Evolutionary conservation across 2,113 vertebrate genomes (phyloP).

Genomic region (Alligator mississippiensis): DNA sequence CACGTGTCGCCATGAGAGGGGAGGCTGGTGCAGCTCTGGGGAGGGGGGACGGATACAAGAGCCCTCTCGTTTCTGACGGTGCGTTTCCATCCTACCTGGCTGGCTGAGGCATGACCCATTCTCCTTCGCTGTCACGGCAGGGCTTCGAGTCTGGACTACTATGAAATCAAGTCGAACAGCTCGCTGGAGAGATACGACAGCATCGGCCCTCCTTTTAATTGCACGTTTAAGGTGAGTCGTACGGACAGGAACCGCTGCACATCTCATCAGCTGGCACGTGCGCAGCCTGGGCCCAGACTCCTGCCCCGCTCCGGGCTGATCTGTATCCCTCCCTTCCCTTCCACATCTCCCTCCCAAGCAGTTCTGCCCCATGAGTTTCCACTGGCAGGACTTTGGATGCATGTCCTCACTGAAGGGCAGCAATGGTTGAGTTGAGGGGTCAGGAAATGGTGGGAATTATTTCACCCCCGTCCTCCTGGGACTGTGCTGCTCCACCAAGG

Average conservation of each 20-base stretch:
- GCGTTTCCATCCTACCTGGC: accelerated
- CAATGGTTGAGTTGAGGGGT: too few species aligned
- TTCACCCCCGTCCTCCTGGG: neutral
- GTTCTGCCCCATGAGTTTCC: too few species aligned
- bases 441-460: too few species aligned
- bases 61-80: neutral
- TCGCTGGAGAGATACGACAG: slow-evolving; percentile 74
- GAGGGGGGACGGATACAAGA: neutral
- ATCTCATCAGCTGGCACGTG: neutral
- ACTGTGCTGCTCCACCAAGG: neutral
- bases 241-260: neutral
- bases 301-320: too few species aligned
- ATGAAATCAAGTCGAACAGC: slow-evolving; percentile 83
- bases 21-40: neutral
- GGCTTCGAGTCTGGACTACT: slow-evolving; percentile 83
- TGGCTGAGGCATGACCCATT: accelerated
- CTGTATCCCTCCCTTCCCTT: too few species aligned
- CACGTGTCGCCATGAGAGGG: neutral
- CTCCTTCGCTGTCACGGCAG: slow-evolving; percentile 66
- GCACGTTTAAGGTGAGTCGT: slow-evolving; percentile 81
- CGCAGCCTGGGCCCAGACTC: too few species aligned
- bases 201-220: slow-evolving; percentile 80
- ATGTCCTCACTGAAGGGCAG: too few species aligned
- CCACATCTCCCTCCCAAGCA: too few species aligned
- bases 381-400: too few species aligned